Conservation (phyloP, 2,888 invertebrate genomes). For the Omphaloscelis lunosa region DNA sequence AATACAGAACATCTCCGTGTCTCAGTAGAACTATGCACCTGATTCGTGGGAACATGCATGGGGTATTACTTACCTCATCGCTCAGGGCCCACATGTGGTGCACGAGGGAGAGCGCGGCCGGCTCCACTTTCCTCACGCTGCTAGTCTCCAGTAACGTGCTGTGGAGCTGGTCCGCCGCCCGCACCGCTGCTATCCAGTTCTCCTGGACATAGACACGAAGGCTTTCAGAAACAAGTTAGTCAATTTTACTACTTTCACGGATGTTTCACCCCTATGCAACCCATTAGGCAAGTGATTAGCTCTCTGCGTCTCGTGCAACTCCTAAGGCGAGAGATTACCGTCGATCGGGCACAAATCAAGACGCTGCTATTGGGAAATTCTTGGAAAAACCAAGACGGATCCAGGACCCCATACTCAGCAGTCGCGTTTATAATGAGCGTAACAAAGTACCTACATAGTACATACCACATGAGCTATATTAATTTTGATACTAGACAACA, state of each 20-base stretch:
- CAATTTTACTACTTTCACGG: neutral
- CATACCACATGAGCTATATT: neutral
- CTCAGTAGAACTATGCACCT: neutral
- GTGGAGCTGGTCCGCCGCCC: constrained; percentile 87
- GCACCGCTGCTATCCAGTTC: constrained; percentile 88
- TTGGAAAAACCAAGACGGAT: neutral
- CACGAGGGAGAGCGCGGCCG: constrained; percentile 83
- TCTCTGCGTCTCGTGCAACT: neutral
- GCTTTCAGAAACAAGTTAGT: neutral
- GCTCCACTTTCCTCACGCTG: constrained; percentile 82
- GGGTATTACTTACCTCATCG: constrained; percentile 73
- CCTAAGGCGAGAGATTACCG: neutral
- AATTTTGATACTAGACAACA: constrained; percentile 7
- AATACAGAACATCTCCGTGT: neutral
- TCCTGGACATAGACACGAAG: constrained; percentile 72
- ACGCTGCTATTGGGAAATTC: neutral
- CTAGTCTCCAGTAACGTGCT: constrained; percentile 81
- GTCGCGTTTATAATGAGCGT: neutral
- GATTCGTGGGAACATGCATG: neutral
- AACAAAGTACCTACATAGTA: neutral
- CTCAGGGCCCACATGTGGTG: constrained; percentile 89
- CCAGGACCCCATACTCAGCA: too few species aligned
- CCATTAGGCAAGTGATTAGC: neutral
- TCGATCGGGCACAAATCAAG: neutral
- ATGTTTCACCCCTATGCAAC: neutral